Conservation (phyloP, 2,113 vertebrate species). For the chimpanzee (Pan troglodytes) region NHGRI_mPanTro3-v2.1_pri NC_072404.2:104791001-104791500, state of each 20-base stretch:
- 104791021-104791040: background rate
- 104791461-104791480: conserved; percentile 3
- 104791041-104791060: background rate
- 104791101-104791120: background rate
- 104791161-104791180: background rate
- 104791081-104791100: background rate
- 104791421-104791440: conserved; percentile 9
- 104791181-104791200: no score
- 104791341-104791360: background rate
- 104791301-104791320: background rate
- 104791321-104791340: background rate
- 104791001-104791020: background rate
- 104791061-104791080: background rate
- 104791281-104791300: background rate
- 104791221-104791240: background rate
- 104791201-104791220: background rate
- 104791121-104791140: background rate
- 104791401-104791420: conserved; percentile 22
- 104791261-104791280: background rate
- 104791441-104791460: background rate
- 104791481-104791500: background rate
- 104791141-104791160: background rate
- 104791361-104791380: background rate
- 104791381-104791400: background rate
- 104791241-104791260: background rate